A percentile compares a stretch with the other conserved stretches of the same genome.
These are phyloP conservation scores for Gasterosteus aculeatus DNA, from an alignment of 2,113 vertebrate species.

Conservation along the genomic window DNA sequence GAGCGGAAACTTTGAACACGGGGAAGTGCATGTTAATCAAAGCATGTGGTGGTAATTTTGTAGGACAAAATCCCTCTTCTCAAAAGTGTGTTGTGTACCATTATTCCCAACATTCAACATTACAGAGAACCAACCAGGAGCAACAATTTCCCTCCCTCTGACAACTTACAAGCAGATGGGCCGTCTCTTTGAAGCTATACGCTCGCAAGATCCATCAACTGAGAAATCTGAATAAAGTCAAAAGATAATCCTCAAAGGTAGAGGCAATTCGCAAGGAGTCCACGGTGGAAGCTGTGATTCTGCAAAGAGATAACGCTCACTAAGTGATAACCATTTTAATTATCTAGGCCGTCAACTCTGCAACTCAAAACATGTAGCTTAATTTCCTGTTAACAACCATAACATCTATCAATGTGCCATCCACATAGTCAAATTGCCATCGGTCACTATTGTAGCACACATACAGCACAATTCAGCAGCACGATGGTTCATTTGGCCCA, in stretches of 20 bases:
- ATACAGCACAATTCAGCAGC: slow-evolving; percentile 5
- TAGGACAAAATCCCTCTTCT: slow-evolving; percentile 46
- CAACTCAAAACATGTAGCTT: slow-evolving; percentile 17
- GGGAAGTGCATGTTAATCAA: slow-evolving; percentile 45
- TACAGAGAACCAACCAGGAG: slow-evolving; percentile 38
- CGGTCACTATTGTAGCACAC: slow-evolving; percentile 30
- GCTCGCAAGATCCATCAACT: neutral
- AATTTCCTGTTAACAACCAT: slow-evolving; percentile 4
- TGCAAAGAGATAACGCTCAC: neutral
- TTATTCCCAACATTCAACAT: slow-evolving; percentile 45
- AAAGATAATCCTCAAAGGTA: neutral
- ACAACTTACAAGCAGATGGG: slow-evolving; percentile 53
- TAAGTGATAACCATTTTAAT: slow-evolving; percentile 27
- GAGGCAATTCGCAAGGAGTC: slow-evolving; percentile 27
- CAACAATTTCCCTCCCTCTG: slow-evolving; percentile 46
- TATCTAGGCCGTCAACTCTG: slow-evolving; percentile 17
- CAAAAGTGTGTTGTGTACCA: slow-evolving; percentile 16
- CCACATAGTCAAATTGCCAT: slow-evolving; percentile 26
- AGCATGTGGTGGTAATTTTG: slow-evolving; percentile 51
- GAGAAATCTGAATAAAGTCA: neutral
- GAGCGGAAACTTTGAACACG: slow-evolving; percentile 35
- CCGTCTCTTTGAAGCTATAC: slow-evolving; percentile 23
- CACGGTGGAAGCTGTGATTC: slow-evolving; percentile 21
- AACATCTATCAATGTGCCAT: slow-evolving; percentile 35
- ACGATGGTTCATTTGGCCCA: slow-evolving; percentile 15